Percentiles rank a stretch among this genome's conserved stretches.
phyloP scores from a whole-genome alignment of 2,888 invertebrate genomes.

The Drosophila prolongata region DNA sequence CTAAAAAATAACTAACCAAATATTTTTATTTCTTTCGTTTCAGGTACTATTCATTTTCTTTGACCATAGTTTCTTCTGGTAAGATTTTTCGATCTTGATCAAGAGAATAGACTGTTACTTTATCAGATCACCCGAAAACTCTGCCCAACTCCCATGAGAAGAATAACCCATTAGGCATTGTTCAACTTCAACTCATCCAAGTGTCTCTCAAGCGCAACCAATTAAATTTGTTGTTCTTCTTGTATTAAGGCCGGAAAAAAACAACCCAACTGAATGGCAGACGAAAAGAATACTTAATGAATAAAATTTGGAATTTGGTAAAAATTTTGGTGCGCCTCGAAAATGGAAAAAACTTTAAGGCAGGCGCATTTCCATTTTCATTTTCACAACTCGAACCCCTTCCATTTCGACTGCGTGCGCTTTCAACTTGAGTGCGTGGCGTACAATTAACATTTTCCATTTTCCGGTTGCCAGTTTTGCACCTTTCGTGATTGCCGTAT shows the following conservation, averaged over 20 bases:
- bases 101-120: constrained; percentile 2
- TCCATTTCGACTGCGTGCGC: constrained; percentile 63
- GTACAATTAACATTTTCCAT: constrained; percentile 79
- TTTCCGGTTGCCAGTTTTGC: constrained; percentile 73
- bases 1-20: constrained; percentile 25
- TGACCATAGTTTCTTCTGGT: constrained; percentile 2
- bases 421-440: constrained; percentile 76
- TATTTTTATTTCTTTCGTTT: constrained; percentile 34
- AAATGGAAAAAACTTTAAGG: constrained; percentile 55
- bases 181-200: constrained; percentile 34
- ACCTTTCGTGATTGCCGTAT: constrained; percentile 52
- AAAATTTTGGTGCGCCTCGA: constrained; percentile 40
- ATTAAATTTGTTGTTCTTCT: constrained; percentile 61
- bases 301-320: constrained; percentile 52
- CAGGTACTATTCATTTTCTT: constrained; percentile 47
- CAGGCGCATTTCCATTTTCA: constrained; percentile 55
- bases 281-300: constrained; percentile 56
- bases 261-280: constrained; percentile 39
- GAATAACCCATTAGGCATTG: constrained; percentile 43
- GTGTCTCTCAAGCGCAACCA: constrained; percentile 70
- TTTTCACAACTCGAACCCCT: constrained; percentile 42
- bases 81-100: constrained; percentile 29
- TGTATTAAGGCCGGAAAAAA: constrained; percentile 25
- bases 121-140: constrained; percentile 25
- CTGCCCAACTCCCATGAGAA: constrained; percentile 26